Percentiles rank a stretch among this genome's conserved stretches.
phyloP scores from a whole-genome alignment of 2,113 vertebrate species.

The Siniperca chuatsi region DNA sequence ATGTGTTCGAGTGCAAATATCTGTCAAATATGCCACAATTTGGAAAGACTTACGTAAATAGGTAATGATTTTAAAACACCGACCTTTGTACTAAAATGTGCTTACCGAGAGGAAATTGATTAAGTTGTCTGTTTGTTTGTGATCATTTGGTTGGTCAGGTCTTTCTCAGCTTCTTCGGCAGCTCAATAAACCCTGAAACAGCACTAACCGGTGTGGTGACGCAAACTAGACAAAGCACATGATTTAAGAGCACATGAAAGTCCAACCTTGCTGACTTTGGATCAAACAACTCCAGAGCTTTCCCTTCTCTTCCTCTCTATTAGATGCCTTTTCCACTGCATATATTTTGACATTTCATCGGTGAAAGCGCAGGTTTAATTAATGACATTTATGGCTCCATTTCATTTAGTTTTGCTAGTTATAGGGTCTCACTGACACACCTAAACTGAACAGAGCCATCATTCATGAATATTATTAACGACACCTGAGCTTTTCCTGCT shows the following conservation, averaged over 20 bases:
- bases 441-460: background rate
- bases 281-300: background rate
- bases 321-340: background rate
- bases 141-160: slow-evolving; percentile 17
- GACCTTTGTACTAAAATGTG: slow-evolving; percentile 1
- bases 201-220: slow-evolving; percentile 35
- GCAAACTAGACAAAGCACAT: background rate
- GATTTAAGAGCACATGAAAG: background rate
- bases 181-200: slow-evolving; percentile 63
- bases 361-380: background rate
- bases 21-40: background rate
- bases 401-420: background rate
- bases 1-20: too few relatives aligned
- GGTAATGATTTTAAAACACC: background rate
- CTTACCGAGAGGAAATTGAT: background rate
- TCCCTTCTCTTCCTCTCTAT: background rate
- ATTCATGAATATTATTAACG: background rate
- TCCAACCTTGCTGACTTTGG: background rate
- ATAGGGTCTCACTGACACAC: background rate
- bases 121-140: slow-evolving; percentile 8
- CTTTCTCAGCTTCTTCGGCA: slow-evolving; percentile 34
- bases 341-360: too few relatives aligned
- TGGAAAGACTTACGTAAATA: background rate
- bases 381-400: too few relatives aligned
- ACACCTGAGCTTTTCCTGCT: background rate